Evolutionary conservation across 1,140 invertebrate species (phyloP).

Genomic region (Lerema accius): DNA sequence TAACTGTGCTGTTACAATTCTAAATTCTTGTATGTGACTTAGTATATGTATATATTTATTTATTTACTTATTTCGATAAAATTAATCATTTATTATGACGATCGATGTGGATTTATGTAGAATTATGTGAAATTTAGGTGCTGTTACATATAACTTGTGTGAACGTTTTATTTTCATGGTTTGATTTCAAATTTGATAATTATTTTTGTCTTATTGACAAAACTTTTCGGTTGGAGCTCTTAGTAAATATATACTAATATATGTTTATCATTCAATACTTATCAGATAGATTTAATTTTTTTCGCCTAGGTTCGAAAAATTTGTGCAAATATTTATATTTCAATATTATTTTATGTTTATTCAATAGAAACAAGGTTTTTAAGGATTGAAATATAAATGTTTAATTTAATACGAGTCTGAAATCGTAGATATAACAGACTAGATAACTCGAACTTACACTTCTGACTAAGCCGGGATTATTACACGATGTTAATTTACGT

Average conservation of each 20-base stretch:
- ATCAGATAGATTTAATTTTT: neutral
- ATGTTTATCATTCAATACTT: neutral
- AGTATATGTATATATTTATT: constrained; percentile 13
- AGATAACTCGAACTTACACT: neutral
- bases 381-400: neutral
- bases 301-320: neutral
- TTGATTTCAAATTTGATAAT: constrained; percentile 21
- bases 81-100: neutral
- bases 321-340: constrained; percentile 29
- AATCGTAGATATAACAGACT: neutral
- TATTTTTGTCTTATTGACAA: constrained; percentile 21
- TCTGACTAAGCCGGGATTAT: too few relatives aligned
- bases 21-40: neutral
- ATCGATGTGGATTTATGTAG: constrained; percentile 29
- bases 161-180: constrained; percentile 22
- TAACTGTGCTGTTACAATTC: constrained; percentile 11
- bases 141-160: constrained; percentile 32
- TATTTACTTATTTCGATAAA: constrained; percentile 4
- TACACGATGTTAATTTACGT: too few relatives aligned
- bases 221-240: constrained; percentile 7
- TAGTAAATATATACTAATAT: constrained; percentile 3
- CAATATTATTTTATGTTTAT: too few relatives aligned
- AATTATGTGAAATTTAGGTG: constrained; percentile 37
- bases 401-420: neutral
- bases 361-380: too few relatives aligned